Conservation (phyloP, 2,888 invertebrate species). For the Pandemis cinnamomeana region DNA sequence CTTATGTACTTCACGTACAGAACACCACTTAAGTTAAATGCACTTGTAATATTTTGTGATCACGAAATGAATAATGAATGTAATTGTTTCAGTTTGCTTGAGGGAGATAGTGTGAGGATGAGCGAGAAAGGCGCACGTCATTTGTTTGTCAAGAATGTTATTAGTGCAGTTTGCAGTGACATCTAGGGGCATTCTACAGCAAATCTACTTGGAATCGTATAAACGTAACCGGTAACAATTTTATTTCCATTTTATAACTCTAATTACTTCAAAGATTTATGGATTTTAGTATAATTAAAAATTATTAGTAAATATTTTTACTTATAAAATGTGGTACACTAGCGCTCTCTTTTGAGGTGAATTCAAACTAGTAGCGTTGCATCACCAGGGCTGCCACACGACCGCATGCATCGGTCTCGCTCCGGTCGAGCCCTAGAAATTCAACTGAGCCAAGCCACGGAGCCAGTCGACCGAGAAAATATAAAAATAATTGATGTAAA, state of each 20-base stretch:
- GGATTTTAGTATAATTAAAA: background rate
- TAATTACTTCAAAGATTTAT: background rate
- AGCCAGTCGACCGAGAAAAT: conserved; percentile 15
- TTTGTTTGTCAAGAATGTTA: conserved; percentile 19
- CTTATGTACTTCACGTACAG: conserved; percentile 26
- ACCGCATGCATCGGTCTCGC: background rate
- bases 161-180: conserved; percentile 20
- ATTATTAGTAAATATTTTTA: background rate
- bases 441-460: conserved; percentile 7
- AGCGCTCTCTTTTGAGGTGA: conserved; percentile 23
- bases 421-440: conserved; percentile 5
- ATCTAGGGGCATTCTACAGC: conserved; percentile 17
- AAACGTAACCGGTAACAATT: background rate
- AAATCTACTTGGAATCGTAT: background rate
- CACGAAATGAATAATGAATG: conserved; percentile 29
- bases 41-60: conserved; percentile 29
- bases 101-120: conserved; percentile 24
- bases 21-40: conserved; percentile 25
- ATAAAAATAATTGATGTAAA: conserved; percentile 34
- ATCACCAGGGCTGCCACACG: conserved; percentile 22
- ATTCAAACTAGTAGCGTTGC: background rate
- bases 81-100: conserved; percentile 26
- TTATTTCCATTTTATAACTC: background rate
- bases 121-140: conserved; percentile 32
- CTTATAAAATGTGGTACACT: background rate